Evolutionary conservation across 2,113 vertebrate genomes (phyloP), one percentile per base, ranked within the genome.

Genomic region (Sebastes fasciatus): DNA sequence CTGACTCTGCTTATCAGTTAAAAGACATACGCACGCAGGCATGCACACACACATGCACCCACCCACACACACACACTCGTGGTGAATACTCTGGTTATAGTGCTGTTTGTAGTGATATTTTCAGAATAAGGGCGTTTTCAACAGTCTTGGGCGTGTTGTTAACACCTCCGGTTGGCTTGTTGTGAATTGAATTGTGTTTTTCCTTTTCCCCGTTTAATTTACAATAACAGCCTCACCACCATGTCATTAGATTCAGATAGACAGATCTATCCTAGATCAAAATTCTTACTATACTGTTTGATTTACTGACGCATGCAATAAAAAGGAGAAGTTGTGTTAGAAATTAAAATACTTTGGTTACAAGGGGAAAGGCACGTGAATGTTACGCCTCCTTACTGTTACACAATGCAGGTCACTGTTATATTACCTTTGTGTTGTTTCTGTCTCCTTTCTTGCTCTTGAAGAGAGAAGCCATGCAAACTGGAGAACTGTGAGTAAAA

Each of bases 121-220:
- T 78, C 85, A n/a, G n/a, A n/a, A n/a, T n/a, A n/a, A 93, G 93
- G 95, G 92, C 88, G 93, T 95, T 90, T 86, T 86, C 82, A 91
- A 89, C 94, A 90, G 91, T 91, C 74, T 17, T 77, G 88, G 88
- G 93, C 88, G 93, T 88, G 94, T 94, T 84, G 88, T 76, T 92
- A 5, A 84, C 88, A 86, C 92, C 80, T 92, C 83, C 74, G 77
- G 88, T 86, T 90, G 73, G 42, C 43, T 16, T 77, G 40, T 71
- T 76, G 8, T 73, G 17, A n/a, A 0, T 64, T 79, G 8, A 70
- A 57, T 6, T 51, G 12, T 49, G 26, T 68, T 68, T 71, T 68
- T 55, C 21, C 13, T 42, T 80, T 67, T 80, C 26, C 64, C 19
- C 3, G 12, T 46, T 21, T 52, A 1, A 67, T 74, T 68, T 19